Base-by-base conservation (phyloP, 2,888 invertebrate genomes). In the Melanchra persicariae region DNA sequence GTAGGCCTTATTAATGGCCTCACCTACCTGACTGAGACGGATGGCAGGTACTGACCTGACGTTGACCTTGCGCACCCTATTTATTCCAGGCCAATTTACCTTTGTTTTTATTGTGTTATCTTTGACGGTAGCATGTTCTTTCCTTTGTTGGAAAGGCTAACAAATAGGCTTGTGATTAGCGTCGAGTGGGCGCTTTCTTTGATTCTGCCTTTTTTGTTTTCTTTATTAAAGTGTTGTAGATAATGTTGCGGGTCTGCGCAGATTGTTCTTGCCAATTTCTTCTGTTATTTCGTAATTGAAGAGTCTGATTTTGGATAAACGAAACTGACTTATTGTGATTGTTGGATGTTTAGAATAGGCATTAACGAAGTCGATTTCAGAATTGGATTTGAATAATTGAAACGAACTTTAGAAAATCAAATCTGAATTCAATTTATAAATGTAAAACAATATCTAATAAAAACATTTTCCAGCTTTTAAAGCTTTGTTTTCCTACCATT, bases 1-100 rank as follows among this genome's bases (percentile, higher is more conserved):
- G 83, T 85, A 81, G 84, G 80, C 87, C 77, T 84, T 90, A 90
- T 89, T 88, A 90, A 90, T 90, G 85, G 85, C 77, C 73, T 75
- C 83, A 86, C 87, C 90, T 89, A 85, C 80, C 84, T 82, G 83
- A 87, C 86, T 82, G 86, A 85, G 88, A 88, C 77, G 81, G 82
- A 85, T 87, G 77, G 81, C 67, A 68, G 79, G 64, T 77, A 64
- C 66, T 84, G 85, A 85, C 86, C 87, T 86, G 74, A 73, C 76
- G 70, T 58, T 70, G 83, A 81, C 85, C 81, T 85, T 77, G 65
- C 73, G 65, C 72, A 78, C 77, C 77, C 77, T 77, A 79, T 83
- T 85, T 79, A 79, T 76, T 67, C 69, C 65, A 49, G 72, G 74
- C 79, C 81, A 83, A 81, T 79, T 72, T 78, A 74, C 78, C 76